Percentiles rank a stretch among this genome's conserved stretches.
phyloP scores from a whole-genome alignment of 2,797 vertebrate genomes.

The Cynodonichthys magdalenae region DNA sequence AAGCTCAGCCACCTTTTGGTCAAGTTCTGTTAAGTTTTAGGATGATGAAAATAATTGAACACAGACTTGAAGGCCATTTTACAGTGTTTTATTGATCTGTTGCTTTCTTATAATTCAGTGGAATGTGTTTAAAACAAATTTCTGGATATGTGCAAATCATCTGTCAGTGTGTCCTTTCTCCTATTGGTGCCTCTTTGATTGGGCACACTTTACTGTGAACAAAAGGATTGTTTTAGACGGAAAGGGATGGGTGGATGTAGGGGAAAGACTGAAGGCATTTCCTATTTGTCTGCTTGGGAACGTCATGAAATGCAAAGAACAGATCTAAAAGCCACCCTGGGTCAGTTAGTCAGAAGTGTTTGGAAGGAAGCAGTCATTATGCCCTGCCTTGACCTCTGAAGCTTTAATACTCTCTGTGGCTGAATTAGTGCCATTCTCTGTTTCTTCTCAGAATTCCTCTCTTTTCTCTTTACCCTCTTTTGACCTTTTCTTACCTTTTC shows the following conservation, averaged over 20 bases:
- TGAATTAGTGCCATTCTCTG: slow-evolving; percentile 6
- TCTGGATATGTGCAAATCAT: background rate
- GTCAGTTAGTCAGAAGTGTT: slow-evolving; percentile 37
- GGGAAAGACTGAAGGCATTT: slow-evolving; percentile 60
- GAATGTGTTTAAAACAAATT: background rate
- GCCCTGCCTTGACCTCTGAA: slow-evolving; percentile 16
- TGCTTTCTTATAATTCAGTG: background rate
- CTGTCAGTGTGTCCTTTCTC: background rate
- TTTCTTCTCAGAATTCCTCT: slow-evolving; percentile 24
- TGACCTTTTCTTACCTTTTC: background rate
- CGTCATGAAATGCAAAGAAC: slow-evolving; percentile 53
- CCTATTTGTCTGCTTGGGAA: slow-evolving; percentile 48
- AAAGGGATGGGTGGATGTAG: slow-evolving; percentile 51
- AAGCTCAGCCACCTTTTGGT: no score
- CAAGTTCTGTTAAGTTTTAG: no score
- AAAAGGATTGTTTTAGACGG: slow-evolving; percentile 28
- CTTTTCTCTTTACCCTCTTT: background rate
- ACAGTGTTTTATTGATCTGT: background rate
- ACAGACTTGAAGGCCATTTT: background rate
- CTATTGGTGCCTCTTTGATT: background rate
- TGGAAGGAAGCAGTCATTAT: slow-evolving; percentile 52
- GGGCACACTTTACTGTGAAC: slow-evolving; percentile 12
- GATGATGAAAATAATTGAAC: no score
- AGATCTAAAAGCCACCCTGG: slow-evolving; percentile 35
- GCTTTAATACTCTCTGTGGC: slow-evolving; percentile 2